Evolutionary conservation across 2,113 vertebrate genomes (phyloP), one percentile per base, ranked within the genome.

Genomic region (Hemiprocne comata): DNA sequence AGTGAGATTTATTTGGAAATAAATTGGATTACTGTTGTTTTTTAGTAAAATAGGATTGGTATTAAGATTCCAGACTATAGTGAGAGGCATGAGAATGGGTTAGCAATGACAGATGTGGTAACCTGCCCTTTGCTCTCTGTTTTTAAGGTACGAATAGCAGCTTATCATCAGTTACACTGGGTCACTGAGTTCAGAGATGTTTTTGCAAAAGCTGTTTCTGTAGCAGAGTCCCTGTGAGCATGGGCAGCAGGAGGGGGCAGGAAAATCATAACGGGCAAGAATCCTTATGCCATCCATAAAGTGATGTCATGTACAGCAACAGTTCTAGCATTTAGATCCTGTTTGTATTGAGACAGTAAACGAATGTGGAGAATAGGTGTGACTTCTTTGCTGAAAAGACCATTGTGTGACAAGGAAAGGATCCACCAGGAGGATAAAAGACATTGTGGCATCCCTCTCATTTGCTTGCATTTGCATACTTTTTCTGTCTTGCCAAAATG

Each of bases 101-200:
- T 76, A 87, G 76, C 67, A 33, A 33, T 69, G 80, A 54, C 36
- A 64, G 69, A 90, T 94, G 73, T 90, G 86, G 90, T 96, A 96
- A 94, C 54, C 58, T 95, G 76, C 88, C 80, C 90, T 96, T 94
- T 95, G 90, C 80, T 92, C 83, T 71, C 50, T 75, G 54, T 60
- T 96, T 96, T 94, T 82, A 73, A 91, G 61, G 76, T 86, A 50
- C n/a, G 93, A 40, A 48, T 58, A 78, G 73, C 66, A 66, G 66
- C 33, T 95, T 96, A 90, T 89, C 66, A 13, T 90, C 70, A 46
- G 54, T 86, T 92, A 20, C 4, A 3, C 69, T 38, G 69, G 44
- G 69, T 78, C 83, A 58, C 53, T 14, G 62, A 53, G 79, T 83
- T 86, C 85, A 89, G 66, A 76, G 62, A 48, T 66, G 25, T 72